Evolutionary conservation across 2,113 vertebrate species (phyloP), one percentile per base, ranked within the genome.

Genomic region (Ahaetulla prasina): DNA sequence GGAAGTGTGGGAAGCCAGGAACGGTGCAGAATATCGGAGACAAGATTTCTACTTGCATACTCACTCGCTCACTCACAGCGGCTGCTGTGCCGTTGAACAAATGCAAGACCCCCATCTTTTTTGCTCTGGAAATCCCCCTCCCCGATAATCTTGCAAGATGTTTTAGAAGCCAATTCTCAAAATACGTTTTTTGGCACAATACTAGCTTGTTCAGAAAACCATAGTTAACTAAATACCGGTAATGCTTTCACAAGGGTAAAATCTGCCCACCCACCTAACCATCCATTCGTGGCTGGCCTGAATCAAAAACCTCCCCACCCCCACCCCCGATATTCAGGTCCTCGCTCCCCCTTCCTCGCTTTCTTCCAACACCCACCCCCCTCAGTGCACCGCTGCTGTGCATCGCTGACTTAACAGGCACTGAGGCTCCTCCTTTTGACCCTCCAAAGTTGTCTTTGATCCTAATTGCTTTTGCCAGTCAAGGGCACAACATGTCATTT

Each of bases 391-490:
- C 18, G 20, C 68, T 80, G 68, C n/a, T 39, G 35, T n/a, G 30
- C 87, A 35, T 25, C 1, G 20, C 9, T 35, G 30, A 4, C 35
- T 87, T 50, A 80, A 12, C 27, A 20, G 86, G 50, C 86, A 50
- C 1, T 14, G 35, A 20, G 27, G 89, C 49, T 35, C 50, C 50
- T 80, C 87, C 60, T 92, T 25, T 39, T 12, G 50, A 85, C 50
- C 85, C 25, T 16, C 60, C 54, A 84, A 25, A 63, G 39, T 39
- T 87, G 23, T 74, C 27, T 12, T 88, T 88, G 89, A 93, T 80
- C 90, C 80, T 91, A 91, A 93, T 93, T 93, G 85, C 85, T 93
- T 93, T 52, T 93, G 92, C 89, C 92, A 93, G 53, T 53, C 92
- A 93, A 93, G 92, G 92, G 89, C 89, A 93, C 2, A 22, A 93